These are phyloP conservation scores for Epizoanthus fatuus DNA, from an alignment of 92 coral and sea anemone species.

Conservation along the genomic window DNA sequence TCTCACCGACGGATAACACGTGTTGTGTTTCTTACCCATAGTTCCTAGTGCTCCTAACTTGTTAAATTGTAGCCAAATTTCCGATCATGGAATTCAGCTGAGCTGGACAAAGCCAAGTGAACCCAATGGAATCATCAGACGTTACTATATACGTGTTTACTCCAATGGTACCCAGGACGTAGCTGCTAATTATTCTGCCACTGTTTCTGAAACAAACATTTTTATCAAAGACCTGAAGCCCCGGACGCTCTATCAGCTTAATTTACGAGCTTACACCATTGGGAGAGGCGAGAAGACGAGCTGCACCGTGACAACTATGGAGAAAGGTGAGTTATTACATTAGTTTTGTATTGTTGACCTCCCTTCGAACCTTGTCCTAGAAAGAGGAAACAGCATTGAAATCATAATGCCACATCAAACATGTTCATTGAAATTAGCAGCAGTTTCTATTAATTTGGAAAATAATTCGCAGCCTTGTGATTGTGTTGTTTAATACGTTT, in stretches of 20 bases:
- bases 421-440: too few relatives aligned
- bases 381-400: too few relatives aligned
- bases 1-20: background rate
- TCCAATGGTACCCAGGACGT: conserved; percentile 1
- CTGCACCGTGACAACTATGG: background rate
- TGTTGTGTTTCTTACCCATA: background rate
- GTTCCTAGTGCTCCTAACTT: conserved; percentile 6
- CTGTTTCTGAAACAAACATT: background rate
- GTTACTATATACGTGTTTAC: background rate
- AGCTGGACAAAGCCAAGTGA: background rate
- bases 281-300: background rate
- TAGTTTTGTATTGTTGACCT: too few relatives aligned
- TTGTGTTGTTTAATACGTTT: too few relatives aligned
- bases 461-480: too few relatives aligned
- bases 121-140: conserved; percentile 17
- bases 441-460: too few relatives aligned
- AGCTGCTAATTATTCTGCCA: conserved; percentile 1
- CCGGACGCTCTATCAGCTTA: conserved; percentile 5
- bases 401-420: too few relatives aligned
- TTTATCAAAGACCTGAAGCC: conserved; percentile 10
- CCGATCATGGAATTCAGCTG: background rate
- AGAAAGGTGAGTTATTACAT: background rate
- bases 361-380: too few relatives aligned
- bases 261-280: conserved; percentile 6
- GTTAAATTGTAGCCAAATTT: background rate